Evolutionary conservation across 2,888 invertebrate genomes (phyloP).

Genomic region (Hermodice carunculata): DNA sequence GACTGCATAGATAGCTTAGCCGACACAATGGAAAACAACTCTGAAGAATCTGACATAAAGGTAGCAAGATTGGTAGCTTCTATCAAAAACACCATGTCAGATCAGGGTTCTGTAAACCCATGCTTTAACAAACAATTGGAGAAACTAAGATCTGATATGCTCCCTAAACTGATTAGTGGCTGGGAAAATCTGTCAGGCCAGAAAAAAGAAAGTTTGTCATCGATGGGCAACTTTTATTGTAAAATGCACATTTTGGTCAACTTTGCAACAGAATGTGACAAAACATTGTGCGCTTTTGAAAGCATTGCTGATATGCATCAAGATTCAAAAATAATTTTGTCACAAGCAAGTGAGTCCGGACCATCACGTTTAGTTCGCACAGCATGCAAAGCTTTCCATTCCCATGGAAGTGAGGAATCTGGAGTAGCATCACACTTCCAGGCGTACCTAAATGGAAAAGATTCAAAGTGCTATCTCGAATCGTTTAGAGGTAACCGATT

Average conservation of each 20-base stretch:
- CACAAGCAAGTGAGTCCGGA: too few relatives aligned
- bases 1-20: not conserved
- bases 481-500: conserved; percentile 6
- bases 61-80: not conserved
- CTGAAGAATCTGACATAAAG: not conserved
- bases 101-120: conserved; percentile 1
- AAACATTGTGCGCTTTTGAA: not conserved
- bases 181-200: not conserved
- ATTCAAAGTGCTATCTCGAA: not conserved
- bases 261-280: conserved; percentile 22
- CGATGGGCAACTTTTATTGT: conserved; percentile 7
- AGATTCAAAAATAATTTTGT: too few relatives aligned
- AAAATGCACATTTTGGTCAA: conserved; percentile 31
- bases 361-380: not conserved
- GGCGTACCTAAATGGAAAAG: not conserved
- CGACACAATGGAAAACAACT: not conserved
- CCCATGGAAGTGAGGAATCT: not conserved
- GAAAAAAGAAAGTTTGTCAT: not conserved
- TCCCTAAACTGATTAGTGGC: not conserved
- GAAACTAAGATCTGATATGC: not conserved
- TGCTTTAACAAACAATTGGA: not conserved
- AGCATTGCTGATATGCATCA: too few relatives aligned
- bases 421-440: not conserved
- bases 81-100: conserved; percentile 8
- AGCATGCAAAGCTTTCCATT: not conserved